Evolutionary conservation across 2,888 invertebrate species (phyloP), one percentile per base, ranked within the genome.

Genomic region (Polymixis lichenea): DNA sequence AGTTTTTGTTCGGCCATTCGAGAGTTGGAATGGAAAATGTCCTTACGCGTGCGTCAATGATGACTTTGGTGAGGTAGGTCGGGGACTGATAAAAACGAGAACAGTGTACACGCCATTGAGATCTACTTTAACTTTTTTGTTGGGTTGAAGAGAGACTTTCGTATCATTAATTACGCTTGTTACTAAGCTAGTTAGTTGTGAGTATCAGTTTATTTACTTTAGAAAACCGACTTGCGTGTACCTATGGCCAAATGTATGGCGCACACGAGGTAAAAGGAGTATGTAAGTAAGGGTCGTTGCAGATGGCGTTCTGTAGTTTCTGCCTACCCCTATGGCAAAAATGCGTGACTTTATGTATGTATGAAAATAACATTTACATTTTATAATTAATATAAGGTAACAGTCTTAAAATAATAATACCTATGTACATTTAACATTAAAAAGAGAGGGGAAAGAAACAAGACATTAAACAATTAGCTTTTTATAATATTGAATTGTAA

Each of bases 61-160:
- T 78, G 75, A 66, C n/a, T 17, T 9, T 2, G 46, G 70, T 86
- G 82, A 83, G 83, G 85, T 81, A 88, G 89, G 84, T 87, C 80
- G 19, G 66, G 66, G 68, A 66, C 62, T 76, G n/a, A 17, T 19
- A 0, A 62, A 72, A 70, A 76, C 32, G 6, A 77, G 76, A 77
- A 77, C 66, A 28, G 25, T 2, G 76, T 74, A 84, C 64, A 62
- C 5, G 56, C 22, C 32, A 60, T 51, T 56, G 13, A 53, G 8
- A 46, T 25, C 19, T 25, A 56, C 60, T 71, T 78, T 82, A 68
- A 74, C 70, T 71, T 82, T 75, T 32, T 55, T 43, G 25, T 53
- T 17, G 17, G 8, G 38, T n/a, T 5, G 53, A 68, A 60, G 15
- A 51, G 9, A 49, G 32, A 17, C 53, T 78, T 65, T 53, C 25